phyloP scores from a whole-genome alignment of 1,140 invertebrate genomes.

The Watersipora subatra region DNA sequence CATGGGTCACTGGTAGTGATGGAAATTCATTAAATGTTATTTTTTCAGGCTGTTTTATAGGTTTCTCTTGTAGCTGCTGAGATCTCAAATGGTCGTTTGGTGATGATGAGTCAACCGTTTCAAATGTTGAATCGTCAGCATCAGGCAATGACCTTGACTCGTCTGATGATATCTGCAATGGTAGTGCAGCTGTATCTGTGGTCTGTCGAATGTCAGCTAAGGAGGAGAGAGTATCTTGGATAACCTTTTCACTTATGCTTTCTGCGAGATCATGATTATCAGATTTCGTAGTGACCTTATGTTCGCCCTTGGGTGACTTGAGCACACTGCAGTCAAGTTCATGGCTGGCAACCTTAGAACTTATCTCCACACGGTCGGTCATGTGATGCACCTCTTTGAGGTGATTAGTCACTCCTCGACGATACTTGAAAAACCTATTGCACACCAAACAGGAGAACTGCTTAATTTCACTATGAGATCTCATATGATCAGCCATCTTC shows the following conservation, averaged over 20 bases:
- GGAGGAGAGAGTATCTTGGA: neutral
- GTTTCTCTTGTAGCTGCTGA: too few species aligned
- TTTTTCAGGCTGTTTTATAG: too few species aligned
- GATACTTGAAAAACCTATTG: neutral
- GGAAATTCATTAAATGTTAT: too few species aligned
- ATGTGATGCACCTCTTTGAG: neutral
- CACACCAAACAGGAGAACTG: neutral
- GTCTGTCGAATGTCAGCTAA: neutral
- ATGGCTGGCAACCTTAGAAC: neutral
- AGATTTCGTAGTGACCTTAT: neutral
- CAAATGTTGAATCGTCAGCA: too few species aligned
- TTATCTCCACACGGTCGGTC: neutral
- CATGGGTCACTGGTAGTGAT: too few species aligned
- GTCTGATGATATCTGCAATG: neutral
- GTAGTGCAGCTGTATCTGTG: neutral
- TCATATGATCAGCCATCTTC: slow-evolving; percentile 2
- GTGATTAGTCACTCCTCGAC: neutral
- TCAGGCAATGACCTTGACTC: too few species aligned
- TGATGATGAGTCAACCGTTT: too few species aligned
- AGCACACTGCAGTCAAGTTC: neutral
- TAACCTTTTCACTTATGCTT: neutral
- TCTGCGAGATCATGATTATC: neutral
- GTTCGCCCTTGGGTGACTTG: neutral
- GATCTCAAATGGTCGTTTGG: too few species aligned
- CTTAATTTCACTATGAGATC: neutral